These are phyloP conservation scores for Apodemus agrarius DNA, from an alignment of 2,797 vertebrate genomes.

Conservation along the genomic window DNA sequence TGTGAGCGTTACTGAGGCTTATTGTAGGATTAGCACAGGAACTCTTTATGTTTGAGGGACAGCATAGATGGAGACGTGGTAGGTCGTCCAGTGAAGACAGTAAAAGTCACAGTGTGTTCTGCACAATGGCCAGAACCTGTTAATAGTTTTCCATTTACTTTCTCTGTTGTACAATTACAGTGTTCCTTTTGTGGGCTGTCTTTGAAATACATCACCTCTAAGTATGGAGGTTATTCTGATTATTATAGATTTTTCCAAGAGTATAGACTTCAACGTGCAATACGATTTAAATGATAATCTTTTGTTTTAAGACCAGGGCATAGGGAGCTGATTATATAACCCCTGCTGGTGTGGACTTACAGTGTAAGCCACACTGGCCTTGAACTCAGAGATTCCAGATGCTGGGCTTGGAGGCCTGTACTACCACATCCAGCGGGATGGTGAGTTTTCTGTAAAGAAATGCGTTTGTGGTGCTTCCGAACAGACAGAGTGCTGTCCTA, in stretches of 20 bases:
- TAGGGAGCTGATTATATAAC: not conserved
- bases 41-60: constrained; percentile 71
- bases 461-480: not conserved
- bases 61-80: constrained; percentile 59
- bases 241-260: constrained; percentile 43
- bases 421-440: not conserved
- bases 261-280: not conserved
- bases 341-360: no score
- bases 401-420: not conserved
- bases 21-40: constrained; percentile 77
- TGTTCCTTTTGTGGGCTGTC: constrained; percentile 68
- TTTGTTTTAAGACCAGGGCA: not conserved
- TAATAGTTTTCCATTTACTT: constrained; percentile 74
- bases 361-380: not conserved
- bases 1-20: constrained; percentile 78
- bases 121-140: constrained; percentile 49
- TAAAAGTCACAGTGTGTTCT: constrained; percentile 61
- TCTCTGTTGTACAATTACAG: constrained; percentile 69
- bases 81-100: constrained; percentile 46
- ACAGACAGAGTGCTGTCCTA: not conserved
- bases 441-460: not conserved
- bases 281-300: not conserved
- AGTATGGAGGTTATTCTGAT: constrained; percentile 63
- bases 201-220: constrained; percentile 73
- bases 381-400: not conserved